Conservation (phyloP, 1,140 invertebrate genomes). For the Dinothrombium tinctorium region DNA sequence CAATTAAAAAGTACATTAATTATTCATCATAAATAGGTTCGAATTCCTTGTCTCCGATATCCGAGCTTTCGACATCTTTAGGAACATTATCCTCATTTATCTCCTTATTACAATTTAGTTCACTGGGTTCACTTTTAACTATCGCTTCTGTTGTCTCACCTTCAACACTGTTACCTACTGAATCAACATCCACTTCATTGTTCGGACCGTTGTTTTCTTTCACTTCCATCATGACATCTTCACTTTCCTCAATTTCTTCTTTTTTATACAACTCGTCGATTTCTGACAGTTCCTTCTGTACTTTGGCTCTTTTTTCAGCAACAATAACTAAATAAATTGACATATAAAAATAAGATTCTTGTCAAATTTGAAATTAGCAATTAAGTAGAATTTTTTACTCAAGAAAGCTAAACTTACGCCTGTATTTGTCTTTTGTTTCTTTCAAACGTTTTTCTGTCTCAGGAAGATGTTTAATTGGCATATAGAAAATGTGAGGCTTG, state of each 20-base stretch:
- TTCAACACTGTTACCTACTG: neutral
- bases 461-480: constrained; percentile 43
- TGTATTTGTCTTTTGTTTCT: constrained; percentile 30
- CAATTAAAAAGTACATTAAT: neutral
- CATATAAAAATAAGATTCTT: constrained; percentile 1
- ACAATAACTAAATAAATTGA: constrained; percentile 20
- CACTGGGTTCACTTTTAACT: neutral
- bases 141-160: neutral
- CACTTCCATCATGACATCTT: constrained; percentile 10
- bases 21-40: constrained; percentile 16
- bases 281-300: constrained; percentile 24
- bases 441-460: constrained; percentile 30
- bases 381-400: constrained; percentile 6
- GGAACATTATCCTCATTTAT: constrained; percentile 14
- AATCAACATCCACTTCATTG: neutral
- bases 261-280: constrained; percentile 18
- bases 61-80: too few species aligned
- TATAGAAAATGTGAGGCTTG: constrained; percentile 62
- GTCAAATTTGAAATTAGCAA: too few species aligned
- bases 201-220: constrained; percentile 1
- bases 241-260: constrained; percentile 16
- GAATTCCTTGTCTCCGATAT: constrained; percentile 15
- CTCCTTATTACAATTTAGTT: constrained; percentile 8
- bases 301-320: constrained; percentile 25
- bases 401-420: constrained; percentile 24